Percentiles rank a stretch among this genome's conserved stretches.
These are phyloP conservation scores for Nyctereutes procyonoides DNA, from an alignment of 2,113 vertebrate genomes.

Conservation along the genomic window DNA sequence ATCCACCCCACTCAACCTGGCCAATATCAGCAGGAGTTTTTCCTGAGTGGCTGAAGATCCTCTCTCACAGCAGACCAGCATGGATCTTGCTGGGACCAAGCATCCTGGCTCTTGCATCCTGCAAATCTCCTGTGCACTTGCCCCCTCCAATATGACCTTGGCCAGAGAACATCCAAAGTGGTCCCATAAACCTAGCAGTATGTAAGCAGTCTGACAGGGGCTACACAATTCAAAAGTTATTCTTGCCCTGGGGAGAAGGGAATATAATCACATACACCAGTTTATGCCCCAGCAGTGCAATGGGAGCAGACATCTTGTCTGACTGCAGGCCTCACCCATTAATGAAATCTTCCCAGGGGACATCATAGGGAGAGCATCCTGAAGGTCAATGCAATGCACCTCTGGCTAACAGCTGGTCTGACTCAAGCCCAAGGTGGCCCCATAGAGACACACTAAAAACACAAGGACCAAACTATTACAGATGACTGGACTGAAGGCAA, in stretches of 20 bases:
- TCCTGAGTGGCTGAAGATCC: neutral
- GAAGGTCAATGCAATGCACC: neutral
- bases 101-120: neutral
- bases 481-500: neutral
- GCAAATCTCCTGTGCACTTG: neutral
- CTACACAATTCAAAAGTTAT: neutral
- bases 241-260: neutral
- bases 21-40: neutral
- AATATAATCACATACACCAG: neutral
- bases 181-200: neutral
- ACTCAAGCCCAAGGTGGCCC: neutral
- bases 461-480: neutral
- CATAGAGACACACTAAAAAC: neutral
- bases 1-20: neutral
- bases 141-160: neutral
- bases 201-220: neutral
- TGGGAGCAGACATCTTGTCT: neutral
- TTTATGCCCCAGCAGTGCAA: neutral
- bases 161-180: neutral
- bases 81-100: neutral
- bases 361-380: neutral
- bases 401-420: neutral
- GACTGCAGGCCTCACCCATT: neutral
- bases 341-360: neutral
- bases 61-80: neutral